These are phyloP conservation scores for Gonatopus flavifemur DNA, from an alignment of 1,140 invertebrate genomes.

Conservation along the genomic window DNA sequence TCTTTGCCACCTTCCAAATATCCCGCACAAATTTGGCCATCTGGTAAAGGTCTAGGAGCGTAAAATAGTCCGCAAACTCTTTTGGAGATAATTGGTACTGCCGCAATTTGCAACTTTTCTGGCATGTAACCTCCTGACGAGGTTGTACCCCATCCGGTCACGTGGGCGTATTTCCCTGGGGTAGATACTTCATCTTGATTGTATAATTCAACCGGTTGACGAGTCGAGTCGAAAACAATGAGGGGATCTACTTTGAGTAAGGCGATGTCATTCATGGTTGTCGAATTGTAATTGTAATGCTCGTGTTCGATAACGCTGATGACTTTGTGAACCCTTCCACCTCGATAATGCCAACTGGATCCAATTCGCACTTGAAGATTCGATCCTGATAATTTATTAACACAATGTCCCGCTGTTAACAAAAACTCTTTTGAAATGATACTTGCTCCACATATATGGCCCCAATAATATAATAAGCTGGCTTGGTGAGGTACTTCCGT, in stretches of 20 bases:
- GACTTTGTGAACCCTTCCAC: constrained; percentile 22
- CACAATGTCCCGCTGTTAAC: constrained; percentile 69
- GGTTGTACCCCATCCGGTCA: constrained; percentile 52
- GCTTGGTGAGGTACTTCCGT: constrained; percentile 66
- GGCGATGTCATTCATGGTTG: constrained; percentile 33
- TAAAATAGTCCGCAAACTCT: constrained; percentile 43
- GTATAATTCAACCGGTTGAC: constrained; percentile 25
- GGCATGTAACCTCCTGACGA: not conserved
- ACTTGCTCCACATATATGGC: constrained; percentile 64
- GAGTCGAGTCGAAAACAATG: constrained; percentile 24
- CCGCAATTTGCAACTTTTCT: constrained; percentile 36
- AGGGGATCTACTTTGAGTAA: constrained; percentile 19
- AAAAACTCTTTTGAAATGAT: constrained; percentile 62
- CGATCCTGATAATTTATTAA: not conserved
- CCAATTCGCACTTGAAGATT: constrained; percentile 19
- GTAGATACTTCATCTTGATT: constrained; percentile 14
- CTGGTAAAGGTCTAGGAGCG: constrained; percentile 55
- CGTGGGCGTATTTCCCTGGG: constrained; percentile 21
- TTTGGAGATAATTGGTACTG: constrained; percentile 49
- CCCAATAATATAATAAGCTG: constrained; percentile 52
- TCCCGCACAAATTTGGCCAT: constrained; percentile 74
- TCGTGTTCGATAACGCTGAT: constrained; percentile 29
- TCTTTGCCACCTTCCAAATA: constrained; percentile 66
- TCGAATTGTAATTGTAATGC: not conserved
- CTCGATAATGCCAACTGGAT: constrained; percentile 7